Conservation (phyloP, 2,797 vertebrate genomes). For the Darevskia mixta region DNA sequence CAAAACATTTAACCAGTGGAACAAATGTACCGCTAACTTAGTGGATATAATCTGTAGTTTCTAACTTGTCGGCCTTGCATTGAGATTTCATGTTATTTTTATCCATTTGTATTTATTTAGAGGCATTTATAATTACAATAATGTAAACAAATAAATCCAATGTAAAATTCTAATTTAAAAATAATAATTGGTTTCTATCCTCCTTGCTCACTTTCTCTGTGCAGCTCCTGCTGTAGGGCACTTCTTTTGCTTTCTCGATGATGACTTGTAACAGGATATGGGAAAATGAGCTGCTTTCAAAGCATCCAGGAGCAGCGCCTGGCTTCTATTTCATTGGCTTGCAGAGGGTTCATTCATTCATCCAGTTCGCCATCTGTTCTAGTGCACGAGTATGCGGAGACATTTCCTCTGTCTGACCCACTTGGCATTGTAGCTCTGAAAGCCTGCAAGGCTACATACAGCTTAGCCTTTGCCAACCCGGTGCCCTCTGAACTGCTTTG, state of each 20-base stretch:
- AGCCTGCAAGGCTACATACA: conserved; percentile 52
- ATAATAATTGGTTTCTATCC: not conserved
- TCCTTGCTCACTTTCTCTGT: not conserved
- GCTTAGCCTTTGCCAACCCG: not conserved
- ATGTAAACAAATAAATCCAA: too few species aligned
- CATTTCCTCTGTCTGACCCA: conserved; percentile 76
- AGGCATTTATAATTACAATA: too few species aligned
- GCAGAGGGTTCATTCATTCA: conserved; percentile 47
- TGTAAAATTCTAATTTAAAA: not conserved
- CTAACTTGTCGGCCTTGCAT: too few species aligned
- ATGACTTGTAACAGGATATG: conserved; percentile 6
- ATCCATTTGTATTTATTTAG: too few species aligned
- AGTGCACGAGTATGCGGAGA: conserved; percentile 63
- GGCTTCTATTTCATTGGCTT: conserved; percentile 56
- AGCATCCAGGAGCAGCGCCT: conserved; percentile 43
- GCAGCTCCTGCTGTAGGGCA: not conserved
- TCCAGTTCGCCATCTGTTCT: conserved; percentile 67
- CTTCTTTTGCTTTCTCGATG: not conserved
- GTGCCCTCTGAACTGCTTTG: too few species aligned
- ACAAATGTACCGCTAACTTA: too few species aligned
- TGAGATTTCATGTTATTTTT: too few species aligned
- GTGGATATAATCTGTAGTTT: too few species aligned
- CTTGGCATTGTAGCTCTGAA: conserved; percentile 65
- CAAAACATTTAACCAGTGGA: too few species aligned
- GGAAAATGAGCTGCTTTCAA: conserved; percentile 39